Evolutionary conservation across 2,888 invertebrate species (phyloP).

Genomic region (Griposia aprilina): DNA sequence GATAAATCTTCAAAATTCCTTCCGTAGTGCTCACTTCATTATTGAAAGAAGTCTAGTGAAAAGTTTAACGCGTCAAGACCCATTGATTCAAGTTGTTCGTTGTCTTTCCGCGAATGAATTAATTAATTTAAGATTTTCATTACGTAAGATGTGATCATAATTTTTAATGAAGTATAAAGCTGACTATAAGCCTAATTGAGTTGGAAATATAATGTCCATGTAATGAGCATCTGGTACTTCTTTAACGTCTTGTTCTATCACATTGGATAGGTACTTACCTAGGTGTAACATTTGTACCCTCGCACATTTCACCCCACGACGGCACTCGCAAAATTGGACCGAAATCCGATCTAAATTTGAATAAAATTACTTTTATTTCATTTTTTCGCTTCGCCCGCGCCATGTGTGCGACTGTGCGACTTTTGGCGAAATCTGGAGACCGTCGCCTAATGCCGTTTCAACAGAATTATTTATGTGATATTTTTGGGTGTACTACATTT

Average conservation of each 20-base stretch:
- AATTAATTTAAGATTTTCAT: too few relatives aligned
- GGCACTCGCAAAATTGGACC: constrained; percentile 68
- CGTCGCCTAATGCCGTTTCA: constrained; percentile 56
- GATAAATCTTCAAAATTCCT: background rate
- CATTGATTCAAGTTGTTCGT: too few relatives aligned
- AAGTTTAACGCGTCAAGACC: too few relatives aligned
- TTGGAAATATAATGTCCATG: too few relatives aligned
- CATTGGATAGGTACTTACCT: constrained; percentile 13
- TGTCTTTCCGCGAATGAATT: too few relatives aligned
- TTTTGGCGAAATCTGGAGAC: constrained; percentile 44
- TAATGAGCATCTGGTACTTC: constrained; percentile 30
- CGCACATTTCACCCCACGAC: constrained; percentile 54
- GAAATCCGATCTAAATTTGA: constrained; percentile 77
- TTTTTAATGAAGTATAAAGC: too few relatives aligned
- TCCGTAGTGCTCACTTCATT: too few relatives aligned
- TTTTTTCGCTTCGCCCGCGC: constrained; percentile 66
- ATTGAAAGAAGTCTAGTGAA: too few relatives aligned
- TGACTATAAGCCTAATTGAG: background rate
- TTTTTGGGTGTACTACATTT: constrained; percentile 45
- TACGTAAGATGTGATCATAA: too few relatives aligned
- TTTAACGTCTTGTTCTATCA: constrained; percentile 1
- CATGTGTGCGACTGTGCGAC: constrained; percentile 53
- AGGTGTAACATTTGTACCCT: constrained; percentile 52
- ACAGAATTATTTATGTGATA: constrained; percentile 51
- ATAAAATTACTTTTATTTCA: constrained; percentile 76